A percentile compares a stretch with the other conserved stretches of the same genome.
These are phyloP conservation scores for Thunnus thynnus DNA, from an alignment of 2,113 vertebrate genomes.

Conservation along the genomic window DNA sequence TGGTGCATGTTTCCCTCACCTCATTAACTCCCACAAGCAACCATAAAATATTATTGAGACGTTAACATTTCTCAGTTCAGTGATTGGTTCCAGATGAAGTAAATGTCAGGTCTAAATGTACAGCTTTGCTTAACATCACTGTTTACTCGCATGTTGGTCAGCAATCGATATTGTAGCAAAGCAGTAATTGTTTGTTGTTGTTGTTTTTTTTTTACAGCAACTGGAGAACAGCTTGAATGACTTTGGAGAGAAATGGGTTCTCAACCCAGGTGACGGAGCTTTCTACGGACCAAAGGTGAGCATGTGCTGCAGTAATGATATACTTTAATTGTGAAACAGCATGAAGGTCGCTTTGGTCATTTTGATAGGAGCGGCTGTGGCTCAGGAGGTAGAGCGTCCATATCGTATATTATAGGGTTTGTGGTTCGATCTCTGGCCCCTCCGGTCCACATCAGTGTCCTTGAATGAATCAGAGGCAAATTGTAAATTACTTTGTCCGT, in stretches of 20 bases:
- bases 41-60: constrained; percentile 61
- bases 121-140: constrained; percentile 29
- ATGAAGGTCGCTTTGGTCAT: neutral
- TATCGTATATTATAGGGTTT: too few relatives aligned
- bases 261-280: constrained; percentile 97
- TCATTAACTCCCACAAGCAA: constrained; percentile 63
- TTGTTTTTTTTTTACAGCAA: constrained; percentile 88
- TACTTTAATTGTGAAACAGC: constrained; percentile 5
- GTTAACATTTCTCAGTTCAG: constrained; percentile 60
- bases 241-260: constrained; percentile 96
- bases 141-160: constrained; percentile 42
- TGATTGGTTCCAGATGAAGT: constrained; percentile 62
- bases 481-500: too few relatives aligned
- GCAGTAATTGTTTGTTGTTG: constrained; percentile 47
- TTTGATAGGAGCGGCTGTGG: too few relatives aligned
- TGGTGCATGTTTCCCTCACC: constrained; percentile 40
- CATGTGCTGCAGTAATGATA: neutral
- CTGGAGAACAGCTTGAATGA: constrained; percentile 97
- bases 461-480: too few relatives aligned
- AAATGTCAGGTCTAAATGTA: constrained; percentile 46
- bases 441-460: too few relatives aligned
- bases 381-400: too few relatives aligned
- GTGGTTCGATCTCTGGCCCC: too few relatives aligned
- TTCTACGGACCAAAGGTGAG: constrained; percentile 98
- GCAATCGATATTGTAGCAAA: constrained; percentile 15